Evolutionary conservation across 1,140 invertebrate species (phyloP).

Genomic region (Hyles euphorbiae): DNA sequence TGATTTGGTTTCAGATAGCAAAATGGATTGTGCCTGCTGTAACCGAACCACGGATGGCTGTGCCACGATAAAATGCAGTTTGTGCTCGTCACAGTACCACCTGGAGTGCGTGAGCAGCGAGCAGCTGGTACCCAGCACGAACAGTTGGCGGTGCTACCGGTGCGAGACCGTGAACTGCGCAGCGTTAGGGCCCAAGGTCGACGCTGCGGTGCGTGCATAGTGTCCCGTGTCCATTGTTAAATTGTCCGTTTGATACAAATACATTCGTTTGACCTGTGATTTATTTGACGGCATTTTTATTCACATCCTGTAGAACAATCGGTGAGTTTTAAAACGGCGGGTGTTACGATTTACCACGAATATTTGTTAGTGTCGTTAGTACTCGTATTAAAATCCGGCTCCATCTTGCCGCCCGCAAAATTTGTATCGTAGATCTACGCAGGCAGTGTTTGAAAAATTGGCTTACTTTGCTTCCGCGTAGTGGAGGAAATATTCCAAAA

Average conservation of each 20-base stretch:
- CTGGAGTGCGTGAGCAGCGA: constrained; percentile 51
- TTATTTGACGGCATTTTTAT: too few species aligned
- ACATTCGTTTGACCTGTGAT: too few species aligned
- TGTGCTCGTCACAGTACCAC: constrained; percentile 48
- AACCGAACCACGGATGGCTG: constrained; percentile 48
- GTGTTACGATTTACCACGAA: too few species aligned
- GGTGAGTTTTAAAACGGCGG: too few species aligned
- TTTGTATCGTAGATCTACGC: too few species aligned
- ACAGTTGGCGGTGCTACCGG: constrained; percentile 46
- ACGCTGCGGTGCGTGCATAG: constrained; percentile 25
- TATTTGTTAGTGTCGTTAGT: too few species aligned
- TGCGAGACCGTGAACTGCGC: constrained; percentile 23
- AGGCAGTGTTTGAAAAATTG: too few species aligned
- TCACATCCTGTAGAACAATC: too few species aligned
- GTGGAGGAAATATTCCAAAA: too few species aligned
- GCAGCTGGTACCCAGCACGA: constrained; percentile 36
- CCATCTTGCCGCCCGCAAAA: too few species aligned
- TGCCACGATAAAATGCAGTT: constrained; percentile 52
- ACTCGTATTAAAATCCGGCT: too few species aligned
- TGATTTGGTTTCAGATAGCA: constrained; percentile 8
- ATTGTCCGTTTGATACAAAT: constrained; percentile 7
- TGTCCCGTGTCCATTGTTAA: constrained; percentile 5
- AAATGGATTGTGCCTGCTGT: constrained; percentile 49
- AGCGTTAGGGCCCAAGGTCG: constrained; percentile 14
- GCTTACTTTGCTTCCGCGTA: too few species aligned